phyloP scores from a whole-genome alignment of 1,140 invertebrate species.

The Trichonephila inaurata region DNA sequence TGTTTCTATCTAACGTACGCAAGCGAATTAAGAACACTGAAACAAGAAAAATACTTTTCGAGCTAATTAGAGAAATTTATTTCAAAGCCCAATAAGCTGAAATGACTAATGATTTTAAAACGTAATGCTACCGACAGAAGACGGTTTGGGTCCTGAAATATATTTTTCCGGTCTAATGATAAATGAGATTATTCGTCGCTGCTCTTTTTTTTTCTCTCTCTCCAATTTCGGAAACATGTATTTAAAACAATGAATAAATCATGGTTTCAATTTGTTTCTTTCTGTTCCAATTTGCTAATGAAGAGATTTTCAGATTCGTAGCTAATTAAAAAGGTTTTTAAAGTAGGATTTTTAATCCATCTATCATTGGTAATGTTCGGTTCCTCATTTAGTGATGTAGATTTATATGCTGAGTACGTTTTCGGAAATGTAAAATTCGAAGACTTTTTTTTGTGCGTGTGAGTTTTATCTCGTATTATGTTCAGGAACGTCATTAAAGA shows the following conservation, averaged over 20 bases:
- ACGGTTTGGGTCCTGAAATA: background rate
- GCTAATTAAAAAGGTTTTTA: constrained; percentile 8
- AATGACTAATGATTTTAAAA: constrained; percentile 50
- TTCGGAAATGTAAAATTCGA: background rate
- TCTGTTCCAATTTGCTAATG: constrained; percentile 34
- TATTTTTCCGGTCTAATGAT: constrained; percentile 26
- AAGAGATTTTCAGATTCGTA: constrained; percentile 17
- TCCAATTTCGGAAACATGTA: constrained; percentile 37
- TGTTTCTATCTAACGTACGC: background rate
- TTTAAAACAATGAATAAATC: constrained; percentile 51
- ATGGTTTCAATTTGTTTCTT: constrained; percentile 13
- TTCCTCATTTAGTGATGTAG: background rate
- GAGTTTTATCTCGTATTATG: background rate
- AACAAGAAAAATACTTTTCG: background rate
- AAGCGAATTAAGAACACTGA: background rate
- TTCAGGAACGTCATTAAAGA: background rate
- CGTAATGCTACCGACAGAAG: background rate
- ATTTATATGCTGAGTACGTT: background rate
- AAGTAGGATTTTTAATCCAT: constrained; percentile 1
- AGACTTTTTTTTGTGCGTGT: background rate
- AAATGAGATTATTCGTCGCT: background rate
- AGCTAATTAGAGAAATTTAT: constrained; percentile 44
- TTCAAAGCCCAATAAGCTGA: constrained; percentile 34
- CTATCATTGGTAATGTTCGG: background rate
- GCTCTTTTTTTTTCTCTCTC: background rate